A percentile compares a stretch with the other conserved stretches of the same genome.
These are phyloP conservation scores for Diuraphis noxia DNA, from an alignment of 1,140 invertebrate species.

Conservation along the genomic window DNA sequence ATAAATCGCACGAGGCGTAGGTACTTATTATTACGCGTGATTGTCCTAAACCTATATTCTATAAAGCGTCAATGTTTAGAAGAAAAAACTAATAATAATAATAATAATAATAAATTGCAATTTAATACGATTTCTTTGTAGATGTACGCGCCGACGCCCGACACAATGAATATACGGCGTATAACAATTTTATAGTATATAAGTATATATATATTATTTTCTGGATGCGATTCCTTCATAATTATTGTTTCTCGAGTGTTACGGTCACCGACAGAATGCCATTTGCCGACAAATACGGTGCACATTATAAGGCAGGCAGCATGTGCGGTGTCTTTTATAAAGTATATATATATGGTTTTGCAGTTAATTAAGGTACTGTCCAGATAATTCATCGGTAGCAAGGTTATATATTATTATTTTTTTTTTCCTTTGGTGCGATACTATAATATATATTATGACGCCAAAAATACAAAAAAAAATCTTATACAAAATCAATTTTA, in stretches of 20 bases:
- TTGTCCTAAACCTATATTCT: neutral
- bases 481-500: neutral
- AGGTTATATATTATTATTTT: neutral
- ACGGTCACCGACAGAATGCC: neutral
- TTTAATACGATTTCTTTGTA: neutral
- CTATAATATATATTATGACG: neutral
- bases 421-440: neutral
- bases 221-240: neutral
- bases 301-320: neutral
- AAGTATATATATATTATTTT: no score
- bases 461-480: neutral
- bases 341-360: neutral
- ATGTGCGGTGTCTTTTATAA: neutral
- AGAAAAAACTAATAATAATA: neutral
- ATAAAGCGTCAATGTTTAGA: neutral
- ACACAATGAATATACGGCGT: neutral
- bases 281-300: neutral
- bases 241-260: neutral
- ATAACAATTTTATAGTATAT: neutral
- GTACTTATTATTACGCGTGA: neutral
- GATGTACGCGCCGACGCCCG: neutral
- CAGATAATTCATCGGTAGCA: neutral
- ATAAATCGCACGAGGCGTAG: neutral
- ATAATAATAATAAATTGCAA: neutral
- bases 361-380: neutral